phyloP scores from a whole-genome alignment of 2,113 vertebrate species.

The Cervus canadensis region DNA sequence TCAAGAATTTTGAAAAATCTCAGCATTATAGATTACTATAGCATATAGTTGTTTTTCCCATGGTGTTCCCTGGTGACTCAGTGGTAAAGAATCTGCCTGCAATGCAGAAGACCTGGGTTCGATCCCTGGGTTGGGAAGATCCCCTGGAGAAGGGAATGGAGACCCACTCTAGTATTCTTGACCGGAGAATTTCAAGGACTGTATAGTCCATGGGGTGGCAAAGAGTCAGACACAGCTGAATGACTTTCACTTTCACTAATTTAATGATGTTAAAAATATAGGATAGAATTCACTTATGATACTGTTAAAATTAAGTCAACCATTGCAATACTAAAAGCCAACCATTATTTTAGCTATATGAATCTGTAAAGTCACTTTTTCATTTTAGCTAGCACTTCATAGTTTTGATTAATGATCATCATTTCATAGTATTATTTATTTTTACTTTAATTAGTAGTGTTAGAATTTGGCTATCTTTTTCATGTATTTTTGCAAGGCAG shows the following conservation, averaged over 20 bases:
- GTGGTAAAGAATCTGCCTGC: neutral
- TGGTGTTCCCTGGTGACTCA: neutral
- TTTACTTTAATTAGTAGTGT: slow-evolving; percentile 14
- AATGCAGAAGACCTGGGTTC: neutral
- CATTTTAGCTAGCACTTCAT: neutral
- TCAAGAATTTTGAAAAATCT: slow-evolving; percentile 23
- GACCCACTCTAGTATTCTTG: neutral
- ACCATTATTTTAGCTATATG: neutral
- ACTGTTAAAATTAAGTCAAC: neutral
- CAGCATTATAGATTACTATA: neutral
- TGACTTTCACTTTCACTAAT: neutral
- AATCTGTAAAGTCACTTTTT: neutral
- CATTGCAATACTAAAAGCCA: neutral
- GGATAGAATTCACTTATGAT: slow-evolving; percentile 9
- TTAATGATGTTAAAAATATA: slow-evolving; percentile 35
- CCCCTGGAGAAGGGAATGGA: neutral
- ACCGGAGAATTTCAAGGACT: neutral
- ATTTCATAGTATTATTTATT: neutral
- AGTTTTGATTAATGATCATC: slow-evolving; percentile 19
- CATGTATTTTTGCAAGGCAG: neutral
- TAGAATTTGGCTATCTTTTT: neutral
- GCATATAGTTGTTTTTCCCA: neutral
- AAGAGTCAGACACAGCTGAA: neutral
- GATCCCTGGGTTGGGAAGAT: neutral
- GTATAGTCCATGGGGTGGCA: neutral